phyloP scores from a whole-genome alignment of 2,797 vertebrate species.

The Rhincodon typus region DNA sequence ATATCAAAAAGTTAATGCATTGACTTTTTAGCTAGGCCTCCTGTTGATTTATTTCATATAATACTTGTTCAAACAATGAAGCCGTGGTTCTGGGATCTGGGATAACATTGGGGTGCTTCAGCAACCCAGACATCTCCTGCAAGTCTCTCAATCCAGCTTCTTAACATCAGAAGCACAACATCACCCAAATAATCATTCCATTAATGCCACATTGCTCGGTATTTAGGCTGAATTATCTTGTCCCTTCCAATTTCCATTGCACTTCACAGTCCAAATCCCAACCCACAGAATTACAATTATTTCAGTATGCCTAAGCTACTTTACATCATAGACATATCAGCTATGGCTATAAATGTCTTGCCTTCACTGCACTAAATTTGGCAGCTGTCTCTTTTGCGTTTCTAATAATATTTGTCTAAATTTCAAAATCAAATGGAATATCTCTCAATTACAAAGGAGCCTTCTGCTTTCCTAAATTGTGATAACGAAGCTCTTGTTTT shows the following conservation, averaged over 20 bases:
- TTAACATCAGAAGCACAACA: neutral
- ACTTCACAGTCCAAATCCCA: neutral
- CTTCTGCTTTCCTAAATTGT: neutral
- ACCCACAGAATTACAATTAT: too few species aligned
- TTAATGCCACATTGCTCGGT: neutral
- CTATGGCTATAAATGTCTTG: neutral
- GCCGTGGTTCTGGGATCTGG: neutral
- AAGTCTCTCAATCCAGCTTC: neutral
- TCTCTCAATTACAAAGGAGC: neutral
- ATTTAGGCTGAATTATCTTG: neutral
- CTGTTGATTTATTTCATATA: neutral
- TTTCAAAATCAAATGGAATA: constrained; percentile 2
- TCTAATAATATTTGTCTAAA: neutral
- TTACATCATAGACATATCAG: neutral
- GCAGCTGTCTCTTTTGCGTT: neutral
- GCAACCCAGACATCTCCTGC: neutral
- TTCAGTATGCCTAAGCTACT: neutral
- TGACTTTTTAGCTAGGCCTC: neutral
- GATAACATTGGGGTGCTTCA: too few species aligned
- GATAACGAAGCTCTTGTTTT: neutral
- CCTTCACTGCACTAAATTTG: neutral
- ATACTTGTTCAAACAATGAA: neutral
- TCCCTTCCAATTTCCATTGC: neutral
- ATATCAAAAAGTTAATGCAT: neutral
- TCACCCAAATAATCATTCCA: neutral